Evolutionary conservation across 2,888 invertebrate species (phyloP), one percentile per base, ranked within the genome.

Genomic region (Megaustenia siamemsis): DNA sequence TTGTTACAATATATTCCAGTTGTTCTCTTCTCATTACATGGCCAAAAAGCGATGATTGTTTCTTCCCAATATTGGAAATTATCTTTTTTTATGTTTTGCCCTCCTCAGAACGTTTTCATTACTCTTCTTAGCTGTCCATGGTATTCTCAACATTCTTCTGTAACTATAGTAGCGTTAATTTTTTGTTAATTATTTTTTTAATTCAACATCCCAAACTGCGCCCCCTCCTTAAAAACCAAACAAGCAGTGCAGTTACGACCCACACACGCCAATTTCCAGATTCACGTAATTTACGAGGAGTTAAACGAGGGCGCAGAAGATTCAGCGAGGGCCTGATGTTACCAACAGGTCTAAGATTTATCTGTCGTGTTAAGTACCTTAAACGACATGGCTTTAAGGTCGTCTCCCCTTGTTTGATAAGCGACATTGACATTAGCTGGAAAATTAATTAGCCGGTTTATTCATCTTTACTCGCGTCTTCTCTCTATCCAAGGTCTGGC

Each of bases 261-360:
- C 40, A 4, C 4, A 40, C 38, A 69, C 40, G 24, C 5, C 69
- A 21, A 8, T 40, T 40, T 40, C 69, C 10, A 3, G 38, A 21
- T 10, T 38, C 1, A 40, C 69, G 1, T 10, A 40, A 38, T 69
- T 69, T 69, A 69, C 40, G 69, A 69, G 0, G 40, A 8, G 38
- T n/a, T n/a, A n/a, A 38, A 40, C 38, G 18, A 69, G 40, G 10
- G 4, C 69, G 38, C 69, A 69, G 43, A 71, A n/a, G 38, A 43
- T 8, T 10, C 71, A n/a, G 12, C 43, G 1, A 49, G 35, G 53
- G 8, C 60, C 77, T 32, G 77, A 77, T 77, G 77, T 77, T 77
- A 77, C 77, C 77, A 77, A 32, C 77, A n/a, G 60, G 38, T 77
- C n/a, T 6, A 38, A n/a, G 77, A 77, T 77, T 77, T 77, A 77